Evolutionary conservation across 2,113 vertebrate species (phyloP).

Genomic region (Bucco capensis): DNA sequence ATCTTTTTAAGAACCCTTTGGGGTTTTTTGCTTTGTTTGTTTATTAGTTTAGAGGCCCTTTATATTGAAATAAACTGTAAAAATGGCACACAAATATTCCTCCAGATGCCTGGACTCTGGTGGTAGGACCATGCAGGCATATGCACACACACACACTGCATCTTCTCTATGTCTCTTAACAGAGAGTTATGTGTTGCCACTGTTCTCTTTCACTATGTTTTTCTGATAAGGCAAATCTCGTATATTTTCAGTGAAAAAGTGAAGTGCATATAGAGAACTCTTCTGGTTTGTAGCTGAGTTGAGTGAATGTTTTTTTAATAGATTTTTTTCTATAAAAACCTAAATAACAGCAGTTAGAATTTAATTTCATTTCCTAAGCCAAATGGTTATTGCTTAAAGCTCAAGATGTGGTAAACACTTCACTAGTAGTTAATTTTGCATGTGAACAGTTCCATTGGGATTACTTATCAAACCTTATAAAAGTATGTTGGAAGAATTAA

Average conservation of each 20-base stretch:
- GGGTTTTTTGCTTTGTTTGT: background rate
- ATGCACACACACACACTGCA: background rate
- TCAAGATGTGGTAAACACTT: background rate
- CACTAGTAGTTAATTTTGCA: background rate
- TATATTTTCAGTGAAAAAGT: background rate
- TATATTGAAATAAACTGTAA: background rate
- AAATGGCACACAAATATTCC: background rate
- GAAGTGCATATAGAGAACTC: background rate
- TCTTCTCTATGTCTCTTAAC: background rate
- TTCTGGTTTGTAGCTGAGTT: background rate
- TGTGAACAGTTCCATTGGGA: background rate
- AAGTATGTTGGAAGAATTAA: background rate
- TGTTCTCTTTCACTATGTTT: background rate
- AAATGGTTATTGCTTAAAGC: background rate
- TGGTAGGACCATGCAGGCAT: background rate
- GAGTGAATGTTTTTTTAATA: background rate
- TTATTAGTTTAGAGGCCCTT: slow-evolving; percentile 1
- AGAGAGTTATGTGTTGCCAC: background rate
- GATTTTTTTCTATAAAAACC: background rate
- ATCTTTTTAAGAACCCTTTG: background rate
- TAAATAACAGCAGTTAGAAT: background rate
- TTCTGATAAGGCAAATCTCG: background rate
- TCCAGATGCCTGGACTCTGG: background rate
- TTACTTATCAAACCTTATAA: background rate
- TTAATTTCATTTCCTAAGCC: background rate